Evolutionary conservation across 2,797 vertebrate genomes (phyloP).

Genomic region (Lepus townsendii): DNA sequence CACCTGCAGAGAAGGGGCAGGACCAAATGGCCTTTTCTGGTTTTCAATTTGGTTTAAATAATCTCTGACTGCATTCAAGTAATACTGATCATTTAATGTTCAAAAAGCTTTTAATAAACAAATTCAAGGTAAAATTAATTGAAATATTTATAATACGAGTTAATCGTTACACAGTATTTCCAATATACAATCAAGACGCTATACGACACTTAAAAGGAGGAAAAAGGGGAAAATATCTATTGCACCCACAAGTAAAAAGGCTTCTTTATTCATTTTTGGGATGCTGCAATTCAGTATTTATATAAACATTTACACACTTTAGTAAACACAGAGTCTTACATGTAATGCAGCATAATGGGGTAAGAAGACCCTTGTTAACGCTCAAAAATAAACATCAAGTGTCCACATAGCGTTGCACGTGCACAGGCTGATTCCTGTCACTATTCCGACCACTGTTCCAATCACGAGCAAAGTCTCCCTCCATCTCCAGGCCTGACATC

Average conservation of each 20-base stretch:
- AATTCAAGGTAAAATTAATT: slow-evolving; percentile 92
- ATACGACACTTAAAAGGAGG: slow-evolving; percentile 88
- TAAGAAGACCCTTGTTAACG: slow-evolving; percentile 78
- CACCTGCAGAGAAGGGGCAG: slow-evolving; percentile 85
- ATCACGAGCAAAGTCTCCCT: slow-evolving; percentile 50
- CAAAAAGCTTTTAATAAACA: slow-evolving; percentile 93
- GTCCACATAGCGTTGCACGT: slow-evolving; percentile 77
- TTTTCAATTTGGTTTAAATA: slow-evolving; percentile 78
- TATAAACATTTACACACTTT: slow-evolving; percentile 92
- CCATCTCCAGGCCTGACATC: slow-evolving; percentile 50
- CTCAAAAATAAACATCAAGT: slow-evolving; percentile 84
- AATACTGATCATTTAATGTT: slow-evolving; percentile 91
- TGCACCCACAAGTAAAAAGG: slow-evolving; percentile 94
- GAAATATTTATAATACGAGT: slow-evolving; percentile 92
- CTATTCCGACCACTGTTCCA: slow-evolving; percentile 78
- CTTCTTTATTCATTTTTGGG: slow-evolving; percentile 87
- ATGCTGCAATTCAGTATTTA: slow-evolving; percentile 89
- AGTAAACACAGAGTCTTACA: slow-evolving; percentile 91
- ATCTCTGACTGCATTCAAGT: slow-evolving; percentile 86
- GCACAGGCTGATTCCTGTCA: slow-evolving; percentile 81
- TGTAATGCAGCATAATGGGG: slow-evolving; percentile 89
- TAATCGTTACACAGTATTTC: slow-evolving; percentile 90
- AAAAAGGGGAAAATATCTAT: slow-evolving; percentile 81
- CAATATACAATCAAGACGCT: slow-evolving; percentile 92
- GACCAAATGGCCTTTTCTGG: slow-evolving; percentile 78